A percentile compares a stretch with the other conserved stretches of the same genome.
These are phyloP conservation scores for Pemphigus obesinymphae DNA, from an alignment of 1,140 invertebrate genomes.

Conservation along the genomic window DNA sequence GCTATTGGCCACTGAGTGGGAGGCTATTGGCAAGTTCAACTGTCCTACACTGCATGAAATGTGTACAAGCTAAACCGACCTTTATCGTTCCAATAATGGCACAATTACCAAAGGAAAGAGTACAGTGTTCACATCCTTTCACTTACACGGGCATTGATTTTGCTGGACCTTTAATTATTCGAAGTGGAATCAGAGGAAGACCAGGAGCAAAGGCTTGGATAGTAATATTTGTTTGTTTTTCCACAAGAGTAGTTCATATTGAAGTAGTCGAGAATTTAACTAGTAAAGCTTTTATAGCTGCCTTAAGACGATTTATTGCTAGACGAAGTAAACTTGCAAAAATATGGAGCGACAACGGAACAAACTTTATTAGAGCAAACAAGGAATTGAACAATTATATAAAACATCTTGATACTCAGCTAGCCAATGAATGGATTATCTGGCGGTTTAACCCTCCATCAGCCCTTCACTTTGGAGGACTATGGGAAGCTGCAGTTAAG, in stretches of 20 bases:
- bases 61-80: background rate
- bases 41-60: background rate
- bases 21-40: background rate
- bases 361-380: no score
- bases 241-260: no score
- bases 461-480: slow-evolving; percentile 45
- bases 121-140: background rate
- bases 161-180: background rate
- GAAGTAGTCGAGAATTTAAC: no score
- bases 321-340: no score
- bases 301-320: no score
- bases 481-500: no score
- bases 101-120: background rate
- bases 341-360: no score
- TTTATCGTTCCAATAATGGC: background rate
- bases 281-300: no score
- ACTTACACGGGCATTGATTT: background rate
- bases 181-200: background rate
- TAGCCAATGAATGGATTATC: background rate
- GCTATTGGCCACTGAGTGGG: background rate
- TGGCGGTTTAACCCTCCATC: slow-evolving; percentile 47
- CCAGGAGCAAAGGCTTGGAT: background rate
- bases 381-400: no score
- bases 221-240: no score
- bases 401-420: no score